Evolutionary conservation across 2,113 vertebrate genomes (phyloP), one percentile per base, ranked within the genome.

Genomic region (Murina feae): DNA sequence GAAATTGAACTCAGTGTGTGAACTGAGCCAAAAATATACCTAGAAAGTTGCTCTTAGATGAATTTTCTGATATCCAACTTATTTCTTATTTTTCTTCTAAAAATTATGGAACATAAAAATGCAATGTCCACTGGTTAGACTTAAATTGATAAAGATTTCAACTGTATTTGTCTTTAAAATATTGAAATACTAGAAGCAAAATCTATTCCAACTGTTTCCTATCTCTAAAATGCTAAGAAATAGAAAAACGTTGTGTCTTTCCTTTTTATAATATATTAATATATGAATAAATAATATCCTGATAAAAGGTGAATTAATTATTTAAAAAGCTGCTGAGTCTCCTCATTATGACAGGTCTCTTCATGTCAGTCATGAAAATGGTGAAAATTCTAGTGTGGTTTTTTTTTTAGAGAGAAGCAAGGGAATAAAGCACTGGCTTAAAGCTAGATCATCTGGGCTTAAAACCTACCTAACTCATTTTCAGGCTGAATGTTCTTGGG

Each of bases 151-250:
- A 71, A 86, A 23, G 5, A 21, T 95, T 93, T 95, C n/a, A 93
- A 91, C 58, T 88, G n/a, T 63, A 82, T 71, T 95, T 89, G 20
- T 81, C 83, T 91, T 92, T 75, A 80, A 96, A 91, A 91, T 78
- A 86, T 3, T 87, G 20, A 94, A 89, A 83, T 84, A 21, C 66
- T 82, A 87, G 44, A 89, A 90, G 75, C 39, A 90, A 93, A 93
- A 93, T 20, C 16, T 95, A 88, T 51, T 93, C 51, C n/a, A 92
- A 76, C 10, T 84, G 8, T 90, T 78, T 83, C 28, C 74, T 47
- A 32, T 18, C 28, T 90, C 32, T 82, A 91, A 90, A 95, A 94
- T 68, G 42, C 69, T 94, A 89, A 88, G 32, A 89, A 91, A 95
- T 32, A 89, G 30, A 20, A 90, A 96, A 65, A 5, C 18, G 35